phyloP scores from a whole-genome alignment of 2,888 invertebrate species.

The Hedya salicella region DNA sequence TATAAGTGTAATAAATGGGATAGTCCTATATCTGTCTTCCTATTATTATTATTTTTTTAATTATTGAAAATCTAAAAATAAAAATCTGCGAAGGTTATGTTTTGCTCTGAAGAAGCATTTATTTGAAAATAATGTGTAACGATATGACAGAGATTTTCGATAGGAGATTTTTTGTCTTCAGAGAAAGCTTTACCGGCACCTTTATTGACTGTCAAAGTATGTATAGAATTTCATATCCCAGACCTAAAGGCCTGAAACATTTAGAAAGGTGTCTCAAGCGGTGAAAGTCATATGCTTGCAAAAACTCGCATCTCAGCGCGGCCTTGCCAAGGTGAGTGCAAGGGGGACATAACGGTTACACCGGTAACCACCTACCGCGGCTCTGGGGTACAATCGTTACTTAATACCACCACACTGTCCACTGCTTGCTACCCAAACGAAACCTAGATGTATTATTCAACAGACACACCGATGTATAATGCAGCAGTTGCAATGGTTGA shows the following conservation, averaged over 20 bases:
- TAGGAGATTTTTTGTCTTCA: neutral
- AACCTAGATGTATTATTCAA: constrained; percentile 44
- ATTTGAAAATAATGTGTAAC: too few relatives aligned
- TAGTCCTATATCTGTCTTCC: neutral
- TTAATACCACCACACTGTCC: constrained; percentile 29
- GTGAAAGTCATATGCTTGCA: constrained; percentile 84
- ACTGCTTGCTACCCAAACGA: constrained; percentile 8
- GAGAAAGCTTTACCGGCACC: neutral
- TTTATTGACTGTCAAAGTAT: constrained; percentile 13
- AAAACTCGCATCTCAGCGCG: constrained; percentile 80
- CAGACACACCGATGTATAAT: constrained; percentile 49
- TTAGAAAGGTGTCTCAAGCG: constrained; percentile 82
- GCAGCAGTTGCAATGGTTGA: constrained; percentile 41
- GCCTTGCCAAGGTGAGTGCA: constrained; percentile 84
- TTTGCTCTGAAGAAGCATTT: too few relatives aligned
- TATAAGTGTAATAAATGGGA: neutral
- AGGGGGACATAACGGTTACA: constrained; percentile 82
- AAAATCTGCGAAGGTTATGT: too few relatives aligned
- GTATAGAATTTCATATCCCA: constrained; percentile 43
- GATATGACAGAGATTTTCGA: neutral
- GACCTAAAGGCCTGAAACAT: constrained; percentile 62
- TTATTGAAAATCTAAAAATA: too few relatives aligned
- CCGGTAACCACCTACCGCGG: constrained; percentile 51
- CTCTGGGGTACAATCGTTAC: constrained; percentile 32
- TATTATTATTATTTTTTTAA: too few relatives aligned